Evolutionary conservation across 2,797 vertebrate species (phyloP).

Genomic region (Eulemur mongoz): DNA sequence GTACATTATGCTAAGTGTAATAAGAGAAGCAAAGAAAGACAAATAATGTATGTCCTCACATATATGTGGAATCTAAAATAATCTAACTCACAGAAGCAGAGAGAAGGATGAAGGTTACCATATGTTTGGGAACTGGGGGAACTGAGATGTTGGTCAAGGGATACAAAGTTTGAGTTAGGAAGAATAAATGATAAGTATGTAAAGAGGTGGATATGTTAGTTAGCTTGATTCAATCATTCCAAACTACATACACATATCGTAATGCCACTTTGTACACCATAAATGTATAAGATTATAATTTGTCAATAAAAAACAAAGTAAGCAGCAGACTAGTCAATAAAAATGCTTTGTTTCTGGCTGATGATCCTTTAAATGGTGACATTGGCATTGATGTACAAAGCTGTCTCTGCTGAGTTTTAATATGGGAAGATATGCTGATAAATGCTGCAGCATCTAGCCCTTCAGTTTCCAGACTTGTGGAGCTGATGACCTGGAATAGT

Average conservation of each 20-base stretch:
- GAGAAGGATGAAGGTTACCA: not conserved
- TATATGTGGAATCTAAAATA: not conserved
- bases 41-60: not conserved
- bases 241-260: not conserved
- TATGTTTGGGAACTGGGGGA: too few species aligned
- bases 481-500: not conserved
- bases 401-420: not conserved
- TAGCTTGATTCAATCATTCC: not conserved
- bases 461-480: not conserved
- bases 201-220: not conserved
- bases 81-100: not conserved
- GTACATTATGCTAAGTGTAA: not conserved
- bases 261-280: too few species aligned
- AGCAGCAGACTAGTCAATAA: not conserved
- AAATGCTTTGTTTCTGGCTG: not conserved
- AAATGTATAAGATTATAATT: not conserved
- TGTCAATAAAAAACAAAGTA: not conserved
- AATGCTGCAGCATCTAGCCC: not conserved
- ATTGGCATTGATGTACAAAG: not conserved
- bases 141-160: not conserved
- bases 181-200: not conserved
- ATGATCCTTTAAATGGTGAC: not conserved
- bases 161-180: not conserved
- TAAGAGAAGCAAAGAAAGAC: not conserved
- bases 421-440: not conserved